Base-by-base conservation (phyloP, 2,113 vertebrate species). In the Arvicanthis niloticus region DNA sequence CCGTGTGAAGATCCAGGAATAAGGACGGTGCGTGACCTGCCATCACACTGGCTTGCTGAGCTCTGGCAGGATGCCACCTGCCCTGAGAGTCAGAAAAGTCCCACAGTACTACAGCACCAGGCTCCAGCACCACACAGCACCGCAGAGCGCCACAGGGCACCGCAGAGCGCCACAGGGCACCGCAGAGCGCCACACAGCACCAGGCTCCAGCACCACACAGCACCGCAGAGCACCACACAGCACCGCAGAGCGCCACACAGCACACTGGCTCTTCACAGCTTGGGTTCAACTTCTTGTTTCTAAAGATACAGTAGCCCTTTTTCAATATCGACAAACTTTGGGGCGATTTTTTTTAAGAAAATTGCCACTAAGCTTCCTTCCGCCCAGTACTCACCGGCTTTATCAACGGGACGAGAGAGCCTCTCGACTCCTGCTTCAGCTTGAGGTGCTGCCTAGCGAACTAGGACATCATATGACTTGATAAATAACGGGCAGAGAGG, bases 201-300 rank as follows among this genome's bases (percentile, higher is more conserved):
- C 98, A 98, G 98, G 98, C 97, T 97, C 96, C 85, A 34, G 97
- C 70, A 89, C 51, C 45, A 15, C 42, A 70, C 62, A 31, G 62
- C 85, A 80, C 42, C 65, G 97, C 37, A 67, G 81, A 37, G 58
- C 91, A 80, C 97, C 62, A 45, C 45, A 45, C 45, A 45, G 45
- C 45, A 45, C 45, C 22, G 62, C 62, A 65, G 62, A 98, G 97
- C 97, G 51, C 62, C 65, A 97, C 97, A 97, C 97, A 97, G 97
- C 96, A 85, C 89, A 76, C 96, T 48, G 82, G 94, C 98, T 98
- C 98, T 98, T 98, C 98, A 98, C 99, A 99, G 98, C 98, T 98
- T 98, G 98, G 97, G 97, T 96, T 98, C 96, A 89, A 95, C 96
- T 97, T 97, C 95, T 95, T 96, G 98, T 97, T 97, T 96, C 97